Percentiles rank a stretch among this genome's conserved stretches.
phyloP scores from a whole-genome alignment of 2,797 vertebrate genomes.

The Anas georgica region DNA sequence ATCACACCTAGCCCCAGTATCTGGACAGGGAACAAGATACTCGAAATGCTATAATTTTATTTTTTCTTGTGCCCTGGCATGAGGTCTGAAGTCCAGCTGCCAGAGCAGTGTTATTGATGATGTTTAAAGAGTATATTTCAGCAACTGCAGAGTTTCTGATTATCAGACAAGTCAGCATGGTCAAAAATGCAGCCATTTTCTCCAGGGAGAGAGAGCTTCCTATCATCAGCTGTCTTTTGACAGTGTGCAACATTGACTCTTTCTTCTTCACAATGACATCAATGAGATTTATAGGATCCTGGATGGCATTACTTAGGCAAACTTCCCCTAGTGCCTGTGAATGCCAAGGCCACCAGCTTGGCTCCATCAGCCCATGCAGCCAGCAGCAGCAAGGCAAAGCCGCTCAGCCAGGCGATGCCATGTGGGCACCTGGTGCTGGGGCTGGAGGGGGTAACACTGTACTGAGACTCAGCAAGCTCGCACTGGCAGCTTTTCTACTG shows the following conservation, averaged over 20 bases:
- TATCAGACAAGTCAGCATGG: background rate
- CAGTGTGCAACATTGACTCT: background rate
- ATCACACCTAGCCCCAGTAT: background rate
- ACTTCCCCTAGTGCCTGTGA: background rate
- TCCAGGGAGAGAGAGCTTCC: background rate
- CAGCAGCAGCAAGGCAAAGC: fast-evolving
- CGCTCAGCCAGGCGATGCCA: fast-evolving
- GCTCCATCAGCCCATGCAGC: fast-evolving
- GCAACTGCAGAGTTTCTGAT: constrained; percentile 1
- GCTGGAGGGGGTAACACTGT: background rate
- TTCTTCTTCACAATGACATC: background rate
- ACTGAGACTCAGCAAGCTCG: background rate
- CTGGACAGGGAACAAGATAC: background rate
- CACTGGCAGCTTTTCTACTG: fast-evolving
- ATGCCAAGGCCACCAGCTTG: background rate
- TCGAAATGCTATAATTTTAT: background rate
- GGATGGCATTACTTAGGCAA: fast-evolving
- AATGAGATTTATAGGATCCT: fast-evolving
- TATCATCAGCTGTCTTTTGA: background rate
- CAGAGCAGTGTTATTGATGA: background rate
- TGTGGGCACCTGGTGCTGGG: fast-evolving
- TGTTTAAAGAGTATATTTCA: constrained; percentile 44
- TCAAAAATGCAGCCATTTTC: background rate
- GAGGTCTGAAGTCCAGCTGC: constrained; percentile 21
- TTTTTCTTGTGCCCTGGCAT: background rate